A percentile compares a stretch with the other conserved stretches of the same genome.
Evolutionary conservation across 2,888 invertebrate species (phyloP).

Genomic region (Encarsia formosa): DNA sequence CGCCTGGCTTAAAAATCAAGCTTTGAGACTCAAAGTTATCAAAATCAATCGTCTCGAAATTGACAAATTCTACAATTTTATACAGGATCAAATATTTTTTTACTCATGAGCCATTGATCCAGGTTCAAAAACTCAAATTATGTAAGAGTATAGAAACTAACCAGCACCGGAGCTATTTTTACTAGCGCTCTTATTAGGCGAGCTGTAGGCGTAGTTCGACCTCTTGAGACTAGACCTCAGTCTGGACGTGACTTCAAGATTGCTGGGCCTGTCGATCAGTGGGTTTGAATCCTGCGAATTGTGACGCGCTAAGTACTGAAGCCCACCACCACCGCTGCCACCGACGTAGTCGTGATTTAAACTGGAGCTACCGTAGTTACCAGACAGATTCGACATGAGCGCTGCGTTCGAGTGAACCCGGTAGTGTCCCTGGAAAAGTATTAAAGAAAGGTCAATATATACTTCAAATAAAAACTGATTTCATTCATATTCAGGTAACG

Average conservation of each 20-base stretch:
- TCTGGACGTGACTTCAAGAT: constrained; percentile 66
- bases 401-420: constrained; percentile 29
- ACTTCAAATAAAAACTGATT: no score
- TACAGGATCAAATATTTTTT: no score
- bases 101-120: no score
- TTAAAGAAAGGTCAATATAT: no score
- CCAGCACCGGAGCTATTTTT: constrained; percentile 62
- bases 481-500: neutral
- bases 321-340: constrained; percentile 9
- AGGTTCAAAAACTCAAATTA: no score
- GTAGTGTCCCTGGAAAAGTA: constrained; percentile 46
- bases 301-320: constrained; percentile 45
- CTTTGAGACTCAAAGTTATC: no score
- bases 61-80: no score
- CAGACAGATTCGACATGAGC: constrained; percentile 4
- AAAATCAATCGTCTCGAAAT: no score
- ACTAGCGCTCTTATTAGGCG: constrained; percentile 55
- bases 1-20: neutral
- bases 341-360: neutral
- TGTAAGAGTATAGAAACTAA: no score
- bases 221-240: constrained; percentile 76
- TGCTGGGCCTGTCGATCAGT: constrained; percentile 57
- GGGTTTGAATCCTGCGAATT: constrained; percentile 52
- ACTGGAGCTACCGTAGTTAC: constrained; percentile 13
- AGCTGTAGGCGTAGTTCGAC: constrained; percentile 58